Percentiles rank a stretch among this genome's conserved stretches.
These are phyloP conservation scores for Callosobruchus maculatus DNA, from an alignment of 2,888 invertebrate genomes.

Conservation along the genomic window DNA sequence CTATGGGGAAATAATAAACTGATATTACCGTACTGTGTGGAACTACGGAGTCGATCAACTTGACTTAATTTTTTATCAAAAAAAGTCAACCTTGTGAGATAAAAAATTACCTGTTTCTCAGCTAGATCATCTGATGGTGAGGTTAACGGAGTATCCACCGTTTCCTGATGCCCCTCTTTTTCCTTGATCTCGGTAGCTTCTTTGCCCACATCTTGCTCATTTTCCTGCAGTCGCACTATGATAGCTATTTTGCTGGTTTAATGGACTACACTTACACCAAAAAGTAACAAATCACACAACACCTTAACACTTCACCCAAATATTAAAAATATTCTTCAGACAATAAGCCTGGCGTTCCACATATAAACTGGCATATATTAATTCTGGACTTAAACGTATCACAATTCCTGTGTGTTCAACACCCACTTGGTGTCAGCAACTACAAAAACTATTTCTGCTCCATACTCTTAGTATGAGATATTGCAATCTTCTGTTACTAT, in stretches of 20 bases:
- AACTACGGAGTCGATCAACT: no score
- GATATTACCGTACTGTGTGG: no score
- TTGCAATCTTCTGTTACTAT: neutral
- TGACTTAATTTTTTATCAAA: no score
- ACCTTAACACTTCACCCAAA: neutral
- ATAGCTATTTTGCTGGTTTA: conserved; percentile 50
- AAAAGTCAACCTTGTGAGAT: neutral
- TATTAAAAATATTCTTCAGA: neutral
- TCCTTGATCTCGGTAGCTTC: conserved; percentile 61
- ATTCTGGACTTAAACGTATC: neutral
- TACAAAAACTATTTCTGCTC: neutral
- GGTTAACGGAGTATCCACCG: conserved; percentile 53
- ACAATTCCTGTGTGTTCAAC: neutral
- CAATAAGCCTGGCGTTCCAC: neutral
- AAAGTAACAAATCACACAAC: neutral
- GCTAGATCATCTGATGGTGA: conserved; percentile 49
- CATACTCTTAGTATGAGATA: neutral
- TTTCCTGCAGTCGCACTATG: conserved; percentile 67
- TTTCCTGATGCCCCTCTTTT: conserved; percentile 59
- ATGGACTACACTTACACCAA: conserved; percentile 4
- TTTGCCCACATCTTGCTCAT: conserved; percentile 57
- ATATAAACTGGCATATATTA: neutral
- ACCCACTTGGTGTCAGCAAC: neutral
- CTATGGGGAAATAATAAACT: no score
- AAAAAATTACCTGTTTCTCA: neutral